These are phyloP conservation scores for Drosophila atripex DNA, from an alignment of 2,888 invertebrate species.

Conservation along the genomic window DNA sequence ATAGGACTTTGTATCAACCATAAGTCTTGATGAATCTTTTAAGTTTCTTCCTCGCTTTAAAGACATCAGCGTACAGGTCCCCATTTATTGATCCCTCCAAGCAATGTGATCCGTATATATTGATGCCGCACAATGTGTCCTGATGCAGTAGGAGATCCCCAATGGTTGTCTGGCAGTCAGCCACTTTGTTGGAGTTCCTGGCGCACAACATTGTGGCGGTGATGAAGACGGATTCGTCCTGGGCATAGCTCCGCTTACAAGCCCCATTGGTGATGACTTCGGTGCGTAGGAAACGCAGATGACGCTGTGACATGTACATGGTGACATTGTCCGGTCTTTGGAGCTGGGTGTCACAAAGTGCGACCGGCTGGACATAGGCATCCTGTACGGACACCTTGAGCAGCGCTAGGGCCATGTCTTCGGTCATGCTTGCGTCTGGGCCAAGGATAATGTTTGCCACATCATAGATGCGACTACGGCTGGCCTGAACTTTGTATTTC, in stretches of 20 bases:
- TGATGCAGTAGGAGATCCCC: slow-evolving; percentile 47
- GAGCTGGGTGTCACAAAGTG: slow-evolving; percentile 30
- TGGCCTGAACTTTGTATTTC: slow-evolving; percentile 31
- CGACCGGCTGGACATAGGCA: slow-evolving; percentile 17
- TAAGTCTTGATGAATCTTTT: slow-evolving; percentile 1
- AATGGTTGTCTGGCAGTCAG: slow-evolving; percentile 42
- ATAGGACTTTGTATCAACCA: not conserved
- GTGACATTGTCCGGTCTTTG: slow-evolving; percentile 28
- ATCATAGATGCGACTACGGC: not conserved
- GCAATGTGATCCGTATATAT: slow-evolving; percentile 51
- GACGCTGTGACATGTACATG: slow-evolving; percentile 40
- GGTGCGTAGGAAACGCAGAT: slow-evolving; percentile 37
- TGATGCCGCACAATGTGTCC: slow-evolving; percentile 50
- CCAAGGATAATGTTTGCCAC: slow-evolving; percentile 23
- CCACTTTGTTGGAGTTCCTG: slow-evolving; percentile 32
- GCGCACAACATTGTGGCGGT: slow-evolving; percentile 45
- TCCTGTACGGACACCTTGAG: slow-evolving; percentile 13
- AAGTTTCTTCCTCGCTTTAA: slow-evolving; percentile 27
- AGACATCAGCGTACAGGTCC: slow-evolving; percentile 52
- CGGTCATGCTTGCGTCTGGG: not conserved
- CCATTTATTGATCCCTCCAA: slow-evolving; percentile 37
- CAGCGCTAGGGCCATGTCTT: slow-evolving; percentile 35
- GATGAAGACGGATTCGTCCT: slow-evolving; percentile 42
- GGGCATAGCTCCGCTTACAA: slow-evolving; percentile 49
- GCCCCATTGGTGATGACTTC: slow-evolving; percentile 34